Base-by-base conservation (phyloP, 2,888 invertebrate species). In the Tiliacea citrago region DNA sequence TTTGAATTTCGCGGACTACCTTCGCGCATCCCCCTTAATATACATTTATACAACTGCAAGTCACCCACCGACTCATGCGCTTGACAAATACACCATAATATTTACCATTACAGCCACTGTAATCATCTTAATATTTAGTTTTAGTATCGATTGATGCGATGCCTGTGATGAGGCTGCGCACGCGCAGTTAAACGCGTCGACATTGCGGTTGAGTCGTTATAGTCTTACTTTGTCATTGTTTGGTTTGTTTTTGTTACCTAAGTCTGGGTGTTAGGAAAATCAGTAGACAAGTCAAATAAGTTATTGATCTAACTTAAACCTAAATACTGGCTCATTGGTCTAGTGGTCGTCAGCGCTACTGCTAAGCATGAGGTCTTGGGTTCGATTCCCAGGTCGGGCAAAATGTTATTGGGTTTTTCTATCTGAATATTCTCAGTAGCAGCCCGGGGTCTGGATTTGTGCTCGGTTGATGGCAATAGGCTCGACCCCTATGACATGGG, bases 151-250 rank as follows among this genome's bases (percentile, higher is more conserved):
- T 70, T 73, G 83, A 85, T 73, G 67, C 13, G 57, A 47, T 35
- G 63, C 2, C n/a, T 57, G 47, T 66, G 68, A 62, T 85, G 72
- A 65, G 77, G 85, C 68, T 51, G 58, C 53, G 61, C 39, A 39
- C 16, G 24, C 83, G 58, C 68, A 70, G 63, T 29, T 60, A 42
- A 65, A 57, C 29, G 24, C 39, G 49, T 60, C 13, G 53, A 63
- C 55, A 69, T 82, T 82, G 82, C 83, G 83, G 82, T 85, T 85
- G 45, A 42, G 60, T 45, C 12, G 60, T 68, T 39, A 67, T 58
- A 49, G 51, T 49, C 35, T 73, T 72, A 75, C 63, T 68, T 73
- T 82, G 69, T 70, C 53, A 51, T 16, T 65, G 68, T 78, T 72
- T 10, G 39, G 29, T 72, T 68, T 68, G 70, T 60, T 42, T 74